These are phyloP conservation scores for Ariolimax columbianus DNA, from an alignment of 2,888 invertebrate species.

Conservation along the genomic window DNA sequence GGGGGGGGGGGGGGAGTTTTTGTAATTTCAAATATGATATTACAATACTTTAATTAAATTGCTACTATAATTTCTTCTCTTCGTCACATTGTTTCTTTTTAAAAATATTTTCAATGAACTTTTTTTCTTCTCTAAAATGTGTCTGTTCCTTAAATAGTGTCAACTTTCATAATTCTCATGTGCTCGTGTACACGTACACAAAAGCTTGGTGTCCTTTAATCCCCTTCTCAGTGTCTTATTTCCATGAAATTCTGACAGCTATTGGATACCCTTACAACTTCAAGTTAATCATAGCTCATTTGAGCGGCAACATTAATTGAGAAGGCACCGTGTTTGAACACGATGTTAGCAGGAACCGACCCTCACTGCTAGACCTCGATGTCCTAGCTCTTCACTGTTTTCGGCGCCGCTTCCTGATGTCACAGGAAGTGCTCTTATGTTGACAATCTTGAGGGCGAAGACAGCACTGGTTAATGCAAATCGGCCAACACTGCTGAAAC, in stretches of 20 bases:
- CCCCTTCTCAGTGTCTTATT: neutral
- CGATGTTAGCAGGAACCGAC: slow-evolving; percentile 2
- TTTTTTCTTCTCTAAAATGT: no score
- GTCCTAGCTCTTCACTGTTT: slow-evolving; percentile 22
- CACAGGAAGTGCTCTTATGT: slow-evolving; percentile 16
- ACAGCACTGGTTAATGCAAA: neutral
- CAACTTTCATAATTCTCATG: neutral
- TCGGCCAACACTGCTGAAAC: slow-evolving; percentile 18
- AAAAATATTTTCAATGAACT: no score
- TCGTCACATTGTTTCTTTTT: no score
- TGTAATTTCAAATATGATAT: no score
- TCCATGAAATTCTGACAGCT: neutral
- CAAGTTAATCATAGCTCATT: slow-evolving; percentile 47
- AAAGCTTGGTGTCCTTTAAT: neutral
- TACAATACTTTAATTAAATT: no score
- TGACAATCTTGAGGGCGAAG: slow-evolving; percentile 11
- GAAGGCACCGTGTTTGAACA: slow-evolving; percentile 2
- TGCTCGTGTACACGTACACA: neutral
- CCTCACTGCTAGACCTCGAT: neutral
- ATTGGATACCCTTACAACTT: neutral
- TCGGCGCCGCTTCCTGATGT: slow-evolving; percentile 25
- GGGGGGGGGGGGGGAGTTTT: no score
- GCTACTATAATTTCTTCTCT: no score
- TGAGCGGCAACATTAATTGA: slow-evolving; percentile 18
- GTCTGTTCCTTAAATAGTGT: no score